Evolutionary conservation across 2,797 vertebrate genomes (phyloP).

Genomic region (Brachyalestes nurse): DNA sequence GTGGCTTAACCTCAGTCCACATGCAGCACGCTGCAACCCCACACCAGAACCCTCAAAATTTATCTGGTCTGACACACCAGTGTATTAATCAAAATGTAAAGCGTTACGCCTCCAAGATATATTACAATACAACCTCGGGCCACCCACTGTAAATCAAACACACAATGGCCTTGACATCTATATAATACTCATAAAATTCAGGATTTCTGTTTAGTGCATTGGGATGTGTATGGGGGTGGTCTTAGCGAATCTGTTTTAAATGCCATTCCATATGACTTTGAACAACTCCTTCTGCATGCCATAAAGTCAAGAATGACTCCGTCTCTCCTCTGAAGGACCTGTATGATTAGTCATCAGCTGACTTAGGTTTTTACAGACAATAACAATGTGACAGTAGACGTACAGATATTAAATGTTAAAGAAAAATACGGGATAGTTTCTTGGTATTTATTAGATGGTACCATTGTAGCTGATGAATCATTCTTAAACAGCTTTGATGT

Average conservation of each 20-base stretch:
- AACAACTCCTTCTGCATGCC: background rate
- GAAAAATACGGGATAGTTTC: background rate
- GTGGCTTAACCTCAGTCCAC: slow-evolving; percentile 56
- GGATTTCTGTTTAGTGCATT: slow-evolving; percentile 50
- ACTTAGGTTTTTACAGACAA: background rate
- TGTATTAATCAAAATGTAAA: slow-evolving; percentile 73
- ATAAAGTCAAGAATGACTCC: background rate
- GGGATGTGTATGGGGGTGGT: slow-evolving; percentile 41
- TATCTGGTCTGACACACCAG: slow-evolving; percentile 64
- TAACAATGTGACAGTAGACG: background rate
- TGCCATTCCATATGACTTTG: slow-evolving; percentile 7
- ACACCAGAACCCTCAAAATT: slow-evolving; percentile 63
- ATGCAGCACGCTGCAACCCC: slow-evolving; percentile 48
- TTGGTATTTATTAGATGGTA: background rate
- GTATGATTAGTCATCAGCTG: background rate
- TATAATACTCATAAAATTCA: slow-evolving; percentile 66
- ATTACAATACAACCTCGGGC: slow-evolving; percentile 66
- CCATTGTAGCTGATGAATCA: no score
- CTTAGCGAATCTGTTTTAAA: background rate
- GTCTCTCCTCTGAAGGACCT: background rate
- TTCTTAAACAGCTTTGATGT: no score
- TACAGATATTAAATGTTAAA: background rate
- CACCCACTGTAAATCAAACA: slow-evolving; percentile 68
- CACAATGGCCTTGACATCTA: slow-evolving; percentile 69
- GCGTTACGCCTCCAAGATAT: slow-evolving; percentile 58